phyloP scores from a whole-genome alignment of 2,797 vertebrate species.

The Lithobates sylvaticus region DNA sequence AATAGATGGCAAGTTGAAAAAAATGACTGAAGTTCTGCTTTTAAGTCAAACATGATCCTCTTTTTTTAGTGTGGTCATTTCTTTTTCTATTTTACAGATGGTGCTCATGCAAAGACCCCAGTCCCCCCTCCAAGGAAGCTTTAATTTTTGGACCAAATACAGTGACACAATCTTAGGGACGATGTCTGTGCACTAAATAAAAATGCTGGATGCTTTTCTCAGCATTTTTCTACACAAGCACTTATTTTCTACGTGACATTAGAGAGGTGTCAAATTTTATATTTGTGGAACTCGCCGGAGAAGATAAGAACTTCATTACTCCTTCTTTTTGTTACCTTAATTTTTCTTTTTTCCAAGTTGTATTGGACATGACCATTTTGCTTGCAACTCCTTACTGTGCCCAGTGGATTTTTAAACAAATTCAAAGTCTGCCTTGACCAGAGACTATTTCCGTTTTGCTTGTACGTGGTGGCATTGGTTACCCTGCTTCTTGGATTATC shows the following conservation, averaged over 20 bases:
- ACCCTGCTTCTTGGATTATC: background rate
- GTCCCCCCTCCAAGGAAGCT: constrained; percentile 76
- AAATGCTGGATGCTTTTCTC: background rate
- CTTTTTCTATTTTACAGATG: constrained; percentile 71
- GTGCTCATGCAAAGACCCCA: constrained; percentile 76
- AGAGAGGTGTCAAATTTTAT: background rate
- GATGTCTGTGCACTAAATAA: background rate
- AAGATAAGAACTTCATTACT: too few relatives aligned
- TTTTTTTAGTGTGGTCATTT: background rate
- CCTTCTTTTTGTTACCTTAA: too few relatives aligned
- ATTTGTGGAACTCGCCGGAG: background rate
- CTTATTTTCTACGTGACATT: background rate
- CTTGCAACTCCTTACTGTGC: background rate
- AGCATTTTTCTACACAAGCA: background rate
- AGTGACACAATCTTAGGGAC: background rate
- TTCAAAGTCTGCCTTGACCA: background rate
- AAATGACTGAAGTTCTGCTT: too few relatives aligned
- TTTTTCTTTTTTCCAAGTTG: background rate
- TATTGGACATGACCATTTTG: background rate
- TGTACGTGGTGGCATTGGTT: too few relatives aligned
- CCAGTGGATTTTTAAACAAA: background rate
- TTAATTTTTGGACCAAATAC: constrained; percentile 63
- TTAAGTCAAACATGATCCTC: too few relatives aligned
- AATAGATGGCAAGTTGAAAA: too few relatives aligned
- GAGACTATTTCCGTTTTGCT: background rate